Conservation (phyloP, 2,797 vertebrate species). For the Coregonus sp. region DNA sequence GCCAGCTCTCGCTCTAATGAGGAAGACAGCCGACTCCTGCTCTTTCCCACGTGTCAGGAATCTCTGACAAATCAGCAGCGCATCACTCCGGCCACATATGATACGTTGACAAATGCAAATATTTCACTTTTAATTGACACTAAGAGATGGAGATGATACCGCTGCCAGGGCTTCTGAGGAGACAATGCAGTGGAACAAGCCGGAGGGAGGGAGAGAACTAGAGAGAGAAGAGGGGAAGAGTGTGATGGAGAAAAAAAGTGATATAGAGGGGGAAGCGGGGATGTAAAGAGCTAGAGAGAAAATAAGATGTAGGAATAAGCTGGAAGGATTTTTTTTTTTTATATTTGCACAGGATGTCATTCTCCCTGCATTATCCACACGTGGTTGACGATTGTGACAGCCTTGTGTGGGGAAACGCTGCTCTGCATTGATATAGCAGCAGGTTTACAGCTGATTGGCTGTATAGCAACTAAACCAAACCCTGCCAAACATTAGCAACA, state of each 20-base stretch:
- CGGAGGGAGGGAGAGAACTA: background rate
- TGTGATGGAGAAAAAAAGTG: background rate
- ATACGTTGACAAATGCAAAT: slow-evolving; percentile 99
- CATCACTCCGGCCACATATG: slow-evolving; percentile 84
- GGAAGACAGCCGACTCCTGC: slow-evolving; percentile 85
- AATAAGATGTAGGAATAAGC: slow-evolving; percentile 64
- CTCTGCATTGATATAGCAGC: slow-evolving; percentile 50
- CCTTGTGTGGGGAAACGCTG: slow-evolving; percentile 13
- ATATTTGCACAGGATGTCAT: slow-evolving; percentile 72
- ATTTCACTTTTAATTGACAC: slow-evolving; percentile 99
- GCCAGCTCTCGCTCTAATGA: slow-evolving; percentile 90
- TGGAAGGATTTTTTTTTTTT: slow-evolving; percentile 64
- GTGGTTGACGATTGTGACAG: slow-evolving; percentile 44
- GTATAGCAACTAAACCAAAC: slow-evolving; percentile 48
- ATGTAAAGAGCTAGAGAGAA: slow-evolving; percentile 43
- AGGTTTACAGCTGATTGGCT: slow-evolving; percentile 59
- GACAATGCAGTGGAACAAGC: slow-evolving; percentile 57
- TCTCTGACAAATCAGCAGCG: slow-evolving; percentile 91
- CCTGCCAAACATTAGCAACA: slow-evolving; percentile 59
- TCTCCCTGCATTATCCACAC: too few species aligned
- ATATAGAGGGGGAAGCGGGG: slow-evolving; percentile 9
- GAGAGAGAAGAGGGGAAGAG: slow-evolving; percentile 43
- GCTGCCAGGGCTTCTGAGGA: slow-evolving; percentile 74
- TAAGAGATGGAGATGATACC: slow-evolving; percentile 87
- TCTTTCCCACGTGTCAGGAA: slow-evolving; percentile 86